A percentile compares a stretch with the other conserved stretches of the same genome.
Evolutionary conservation across 2,797 vertebrate genomes (phyloP).

Genomic region (Salmo trutta): DNA sequence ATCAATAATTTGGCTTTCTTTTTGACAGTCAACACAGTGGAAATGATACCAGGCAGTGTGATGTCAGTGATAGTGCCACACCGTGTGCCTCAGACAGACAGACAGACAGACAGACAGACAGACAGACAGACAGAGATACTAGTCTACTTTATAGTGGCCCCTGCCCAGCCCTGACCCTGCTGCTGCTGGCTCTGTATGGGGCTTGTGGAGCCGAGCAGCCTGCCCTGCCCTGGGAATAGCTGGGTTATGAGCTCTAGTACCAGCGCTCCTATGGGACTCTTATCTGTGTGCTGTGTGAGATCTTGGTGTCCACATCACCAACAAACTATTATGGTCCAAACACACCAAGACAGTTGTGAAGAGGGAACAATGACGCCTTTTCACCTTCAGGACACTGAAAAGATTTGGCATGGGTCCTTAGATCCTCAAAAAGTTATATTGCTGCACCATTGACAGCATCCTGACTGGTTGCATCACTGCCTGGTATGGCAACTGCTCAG

Average conservation of each 20-base stretch:
- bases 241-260: constrained; percentile 16
- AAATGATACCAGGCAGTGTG: constrained; percentile 28
- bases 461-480: too few species aligned
- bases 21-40: constrained; percentile 31
- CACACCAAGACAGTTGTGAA: too few species aligned
- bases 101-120: constrained; percentile 27
- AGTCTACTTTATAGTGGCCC: constrained; percentile 35
- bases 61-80: constrained; percentile 37
- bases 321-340: neutral
- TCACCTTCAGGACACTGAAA: too few species aligned
- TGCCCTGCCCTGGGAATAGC: neutral
- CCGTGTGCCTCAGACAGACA: constrained; percentile 24
- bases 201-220: neutral
- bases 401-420: too few species aligned
- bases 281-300: constrained; percentile 52
- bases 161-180: constrained; percentile 31
- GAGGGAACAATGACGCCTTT: too few species aligned
- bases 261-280: constrained; percentile 51
- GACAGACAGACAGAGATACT: constrained; percentile 31
- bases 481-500: too few species aligned
- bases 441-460: too few species aligned
- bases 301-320: neutral
- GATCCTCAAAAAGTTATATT: too few species aligned
- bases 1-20: neutral
- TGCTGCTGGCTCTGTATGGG: constrained; percentile 12